These are phyloP conservation scores for Piliocolobus tephrosceles DNA, from an alignment of 2,113 vertebrate species.

Conservation along the genomic window DNA sequence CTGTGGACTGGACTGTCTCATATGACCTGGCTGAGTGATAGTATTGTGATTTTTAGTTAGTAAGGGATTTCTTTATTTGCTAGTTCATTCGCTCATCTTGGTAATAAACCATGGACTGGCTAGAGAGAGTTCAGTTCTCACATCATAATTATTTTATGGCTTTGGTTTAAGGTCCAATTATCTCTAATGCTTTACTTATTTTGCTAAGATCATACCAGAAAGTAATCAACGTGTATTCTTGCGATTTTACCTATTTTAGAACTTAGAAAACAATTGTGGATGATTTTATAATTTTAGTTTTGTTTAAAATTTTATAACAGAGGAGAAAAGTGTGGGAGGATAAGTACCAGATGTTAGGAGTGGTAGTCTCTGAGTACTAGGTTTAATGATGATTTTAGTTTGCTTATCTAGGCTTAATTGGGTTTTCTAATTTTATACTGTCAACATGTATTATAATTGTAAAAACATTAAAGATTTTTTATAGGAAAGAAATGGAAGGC, in stretches of 20 bases:
- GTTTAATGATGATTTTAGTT: conserved; percentile 19
- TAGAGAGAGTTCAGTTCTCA: not conserved
- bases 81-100: not conserved
- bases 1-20: not conserved
- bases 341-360: not conserved
- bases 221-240: not conserved
- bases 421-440: not conserved
- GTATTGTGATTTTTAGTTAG: not conserved
- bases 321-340: not conserved
- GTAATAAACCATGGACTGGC: not conserved
- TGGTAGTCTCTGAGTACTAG: not conserved
- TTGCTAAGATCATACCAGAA: not conserved
- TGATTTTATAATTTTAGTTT: conserved; percentile 17
- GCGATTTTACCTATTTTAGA: not conserved
- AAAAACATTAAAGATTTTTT: not conserved
- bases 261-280: not conserved
- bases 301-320: not conserved
- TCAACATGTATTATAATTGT: not conserved
- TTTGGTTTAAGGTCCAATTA: not conserved
- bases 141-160: not conserved
- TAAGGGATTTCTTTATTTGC: not conserved
- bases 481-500: not conserved
- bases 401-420: conserved; percentile 1
- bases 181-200: not conserved
- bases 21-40: not conserved